These are phyloP conservation scores for Gymnopithys bicolor DNA, from an alignment of 2,797 vertebrate species.

Conservation along the genomic window DNA sequence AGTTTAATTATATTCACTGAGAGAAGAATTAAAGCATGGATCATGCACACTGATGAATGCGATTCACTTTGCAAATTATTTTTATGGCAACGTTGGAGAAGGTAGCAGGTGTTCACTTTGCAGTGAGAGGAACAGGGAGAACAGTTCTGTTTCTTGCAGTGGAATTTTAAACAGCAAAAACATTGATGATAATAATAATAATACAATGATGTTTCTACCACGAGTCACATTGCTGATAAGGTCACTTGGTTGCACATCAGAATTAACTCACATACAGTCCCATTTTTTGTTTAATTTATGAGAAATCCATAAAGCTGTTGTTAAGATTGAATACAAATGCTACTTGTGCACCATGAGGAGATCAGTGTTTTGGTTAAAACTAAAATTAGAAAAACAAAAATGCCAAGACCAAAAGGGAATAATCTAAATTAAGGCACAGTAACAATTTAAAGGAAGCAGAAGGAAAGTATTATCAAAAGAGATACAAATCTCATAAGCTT, in stretches of 20 bases:
- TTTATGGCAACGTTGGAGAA: conserved; percentile 48
- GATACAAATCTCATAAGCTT: conserved; percentile 26
- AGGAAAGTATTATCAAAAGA: conserved; percentile 4
- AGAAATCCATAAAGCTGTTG: conserved; percentile 1
- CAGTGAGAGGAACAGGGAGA: not conserved
- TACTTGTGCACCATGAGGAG: not conserved
- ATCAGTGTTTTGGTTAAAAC: not conserved
- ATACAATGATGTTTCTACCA: not conserved
- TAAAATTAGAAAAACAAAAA: conserved; percentile 2
- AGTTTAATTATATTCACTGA: conserved; percentile 39
- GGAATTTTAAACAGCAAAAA: conserved; percentile 35
- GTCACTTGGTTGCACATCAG: not conserved
- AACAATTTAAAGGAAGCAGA: conserved; percentile 1
- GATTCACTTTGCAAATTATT: conserved; percentile 41
- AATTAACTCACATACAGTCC: not conserved
- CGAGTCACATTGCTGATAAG: not conserved
- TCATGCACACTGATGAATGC: not conserved
- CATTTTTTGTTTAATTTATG: not conserved
- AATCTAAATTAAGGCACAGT: not conserved
- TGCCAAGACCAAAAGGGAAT: not conserved
- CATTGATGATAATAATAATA: not conserved
- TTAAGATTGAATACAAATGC: not conserved
- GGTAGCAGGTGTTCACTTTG: not conserved
- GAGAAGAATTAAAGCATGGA: conserved; percentile 9
- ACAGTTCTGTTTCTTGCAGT: not conserved